Percentiles rank a stretch among this genome's conserved stretches.
Evolutionary conservation across 2,797 vertebrate species (phyloP).

Genomic region (Falco columbarius): DNA sequence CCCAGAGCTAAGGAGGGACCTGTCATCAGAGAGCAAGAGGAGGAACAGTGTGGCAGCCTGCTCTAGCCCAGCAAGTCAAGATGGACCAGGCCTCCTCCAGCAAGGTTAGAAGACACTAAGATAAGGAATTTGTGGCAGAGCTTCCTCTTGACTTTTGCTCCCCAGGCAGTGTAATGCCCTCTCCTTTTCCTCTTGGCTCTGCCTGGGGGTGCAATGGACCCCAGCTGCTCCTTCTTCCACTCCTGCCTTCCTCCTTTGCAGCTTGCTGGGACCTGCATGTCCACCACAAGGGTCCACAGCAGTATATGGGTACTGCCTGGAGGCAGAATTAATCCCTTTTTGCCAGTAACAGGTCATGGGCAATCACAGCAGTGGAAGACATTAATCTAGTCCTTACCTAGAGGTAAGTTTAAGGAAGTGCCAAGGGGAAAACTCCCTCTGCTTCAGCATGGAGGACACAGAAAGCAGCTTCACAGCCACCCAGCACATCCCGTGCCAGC

Average conservation of each 20-base stretch:
- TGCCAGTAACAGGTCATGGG: not conserved
- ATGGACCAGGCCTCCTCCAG: not conserved
- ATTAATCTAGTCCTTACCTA: not conserved
- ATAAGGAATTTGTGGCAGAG: not conserved
- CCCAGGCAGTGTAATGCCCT: not conserved
- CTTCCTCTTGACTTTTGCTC: not conserved
- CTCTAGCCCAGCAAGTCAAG: not conserved
- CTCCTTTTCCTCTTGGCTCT: not conserved
- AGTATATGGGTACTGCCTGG: not conserved
- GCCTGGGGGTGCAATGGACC: not conserved
- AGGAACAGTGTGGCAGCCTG: not conserved
- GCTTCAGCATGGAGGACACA: not conserved
- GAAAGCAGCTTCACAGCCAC: not conserved
- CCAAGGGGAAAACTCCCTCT: not conserved
- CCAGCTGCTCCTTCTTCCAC: not conserved
- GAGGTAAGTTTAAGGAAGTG: not conserved
- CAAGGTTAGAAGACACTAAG: not conserved
- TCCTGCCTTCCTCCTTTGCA: not conserved
- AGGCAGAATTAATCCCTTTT: not conserved
- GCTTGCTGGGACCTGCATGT: not conserved
- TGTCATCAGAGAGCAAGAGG: not conserved
- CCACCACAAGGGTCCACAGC: not conserved
- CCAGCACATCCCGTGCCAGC: not conserved
- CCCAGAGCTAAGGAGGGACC: not conserved
- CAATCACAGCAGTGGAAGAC: not conserved